phyloP scores from a whole-genome alignment of 2,888 invertebrate genomes.

The Epistrophella euchroma region DNA sequence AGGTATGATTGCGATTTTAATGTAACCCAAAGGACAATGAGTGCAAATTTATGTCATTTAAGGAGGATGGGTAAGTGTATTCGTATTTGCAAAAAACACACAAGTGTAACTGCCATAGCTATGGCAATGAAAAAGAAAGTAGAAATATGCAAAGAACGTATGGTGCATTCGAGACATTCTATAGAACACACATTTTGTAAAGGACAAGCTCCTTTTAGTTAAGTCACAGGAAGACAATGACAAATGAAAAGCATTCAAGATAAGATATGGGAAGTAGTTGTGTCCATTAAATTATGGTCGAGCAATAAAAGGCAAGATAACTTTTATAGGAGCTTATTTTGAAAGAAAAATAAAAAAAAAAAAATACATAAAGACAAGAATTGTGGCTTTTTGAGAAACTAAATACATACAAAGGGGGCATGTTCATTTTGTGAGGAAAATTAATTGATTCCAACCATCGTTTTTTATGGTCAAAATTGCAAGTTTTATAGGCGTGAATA shows the following conservation, averaged over 20 bases:
- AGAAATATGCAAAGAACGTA: constrained; percentile 22
- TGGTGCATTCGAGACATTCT: not conserved
- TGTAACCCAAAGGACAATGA: constrained; percentile 8
- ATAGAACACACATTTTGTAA: not conserved
- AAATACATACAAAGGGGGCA: not conserved
- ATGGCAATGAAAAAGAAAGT: not conserved
- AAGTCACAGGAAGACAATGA: constrained; percentile 14
- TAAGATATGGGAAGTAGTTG: constrained; percentile 21
- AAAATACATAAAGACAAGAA: not conserved
- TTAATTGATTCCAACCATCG: not conserved
- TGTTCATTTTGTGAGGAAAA: constrained; percentile 3
- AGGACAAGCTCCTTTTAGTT: not conserved
- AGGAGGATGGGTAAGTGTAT: not conserved
- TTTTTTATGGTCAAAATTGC: not conserved
- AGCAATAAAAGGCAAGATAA: constrained; percentile 20
- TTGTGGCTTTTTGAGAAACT: not conserved
- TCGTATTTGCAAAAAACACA: not conserved
- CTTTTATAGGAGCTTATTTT: not conserved
- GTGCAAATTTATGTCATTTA: constrained; percentile 34
- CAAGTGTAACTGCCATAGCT: not conserved
- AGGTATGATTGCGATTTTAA: constrained; percentile 31
- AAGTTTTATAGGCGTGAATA: constrained; percentile 7
- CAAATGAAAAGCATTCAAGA: constrained; percentile 20
- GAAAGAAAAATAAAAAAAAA: not conserved
- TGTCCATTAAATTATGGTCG: constrained; percentile 1